phyloP scores from a whole-genome alignment of 2,113 vertebrate genomes.

The Sprattus sprattus region DNA sequence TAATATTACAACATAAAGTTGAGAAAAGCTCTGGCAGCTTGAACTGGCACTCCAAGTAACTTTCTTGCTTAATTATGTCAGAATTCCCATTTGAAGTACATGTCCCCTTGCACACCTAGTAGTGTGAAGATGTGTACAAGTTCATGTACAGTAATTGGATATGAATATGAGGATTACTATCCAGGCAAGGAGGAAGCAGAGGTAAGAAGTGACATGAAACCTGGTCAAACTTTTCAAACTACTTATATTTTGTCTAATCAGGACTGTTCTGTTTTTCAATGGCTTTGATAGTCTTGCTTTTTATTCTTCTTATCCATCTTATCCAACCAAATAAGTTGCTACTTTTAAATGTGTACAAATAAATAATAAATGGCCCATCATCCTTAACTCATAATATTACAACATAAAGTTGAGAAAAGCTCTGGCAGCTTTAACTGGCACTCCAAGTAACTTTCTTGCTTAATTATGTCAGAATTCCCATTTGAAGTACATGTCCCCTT shows the following conservation, averaged over 20 bases:
- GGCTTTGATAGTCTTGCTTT: too few relatives aligned
- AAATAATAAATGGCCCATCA: neutral
- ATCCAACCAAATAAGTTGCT: neutral
- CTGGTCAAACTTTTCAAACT: neutral
- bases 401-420: neutral
- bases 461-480: neutral
- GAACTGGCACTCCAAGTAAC: neutral
- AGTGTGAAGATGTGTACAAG: neutral
- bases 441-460: neutral
- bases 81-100: neutral
- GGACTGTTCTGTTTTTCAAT: too few relatives aligned
- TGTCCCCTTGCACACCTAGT: neutral
- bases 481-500: neutral
- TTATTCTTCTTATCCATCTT: neutral
- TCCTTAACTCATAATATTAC: neutral
- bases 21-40: neutral
- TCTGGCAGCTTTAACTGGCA: neutral
- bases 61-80: neutral
- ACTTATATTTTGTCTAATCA: neutral
- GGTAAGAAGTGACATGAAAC: conserved; percentile 15
- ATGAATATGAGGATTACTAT: conserved; percentile 14
- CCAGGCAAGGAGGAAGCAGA: conserved; percentile 7
- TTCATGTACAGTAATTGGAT: neutral
- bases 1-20: neutral
- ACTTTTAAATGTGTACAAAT: neutral